These are phyloP conservation scores for Ara ararauna DNA, from an alignment of 2,797 vertebrate genomes.

Conservation along the genomic window DNA sequence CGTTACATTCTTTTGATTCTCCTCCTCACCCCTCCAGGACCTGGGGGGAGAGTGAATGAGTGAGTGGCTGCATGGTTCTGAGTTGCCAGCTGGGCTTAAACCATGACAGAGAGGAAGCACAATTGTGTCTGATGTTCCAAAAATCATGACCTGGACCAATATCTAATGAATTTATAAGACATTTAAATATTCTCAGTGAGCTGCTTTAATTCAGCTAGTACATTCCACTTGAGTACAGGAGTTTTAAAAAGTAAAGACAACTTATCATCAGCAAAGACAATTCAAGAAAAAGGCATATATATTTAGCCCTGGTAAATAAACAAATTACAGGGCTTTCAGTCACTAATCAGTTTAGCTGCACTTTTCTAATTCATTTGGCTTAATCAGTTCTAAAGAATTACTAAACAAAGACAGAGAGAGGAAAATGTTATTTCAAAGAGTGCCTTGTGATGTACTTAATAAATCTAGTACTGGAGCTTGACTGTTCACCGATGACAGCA, in stretches of 20 bases:
- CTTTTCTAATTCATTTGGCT: conserved; percentile 26
- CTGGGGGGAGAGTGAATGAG: neutral
- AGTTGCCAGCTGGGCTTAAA: neutral
- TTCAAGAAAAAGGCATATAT: neutral
- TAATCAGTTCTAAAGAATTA: neutral
- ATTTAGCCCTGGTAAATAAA: conserved; percentile 21
- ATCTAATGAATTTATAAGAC: neutral
- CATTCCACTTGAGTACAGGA: neutral
- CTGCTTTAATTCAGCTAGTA: neutral
- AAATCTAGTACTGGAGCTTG: conserved; percentile 29
- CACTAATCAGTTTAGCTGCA: conserved; percentile 17
- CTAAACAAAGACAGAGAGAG: neutral
- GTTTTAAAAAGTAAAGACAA: neutral
- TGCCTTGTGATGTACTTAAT: conserved; percentile 49
- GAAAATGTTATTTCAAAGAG: conserved; percentile 38
- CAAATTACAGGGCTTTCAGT: conserved; percentile 4
- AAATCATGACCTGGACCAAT: neutral
- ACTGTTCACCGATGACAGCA: conserved; percentile 33
- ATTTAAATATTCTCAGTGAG: neutral
- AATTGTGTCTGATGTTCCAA: neutral
- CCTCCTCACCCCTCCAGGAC: neutral
- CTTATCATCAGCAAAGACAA: neutral
- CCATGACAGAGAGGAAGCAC: neutral
- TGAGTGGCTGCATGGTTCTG: neutral
- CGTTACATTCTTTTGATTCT: neutral